These are phyloP conservation scores for Cyaniris semiargus DNA, from an alignment of 2,888 invertebrate genomes.

Conservation along the genomic window DNA sequence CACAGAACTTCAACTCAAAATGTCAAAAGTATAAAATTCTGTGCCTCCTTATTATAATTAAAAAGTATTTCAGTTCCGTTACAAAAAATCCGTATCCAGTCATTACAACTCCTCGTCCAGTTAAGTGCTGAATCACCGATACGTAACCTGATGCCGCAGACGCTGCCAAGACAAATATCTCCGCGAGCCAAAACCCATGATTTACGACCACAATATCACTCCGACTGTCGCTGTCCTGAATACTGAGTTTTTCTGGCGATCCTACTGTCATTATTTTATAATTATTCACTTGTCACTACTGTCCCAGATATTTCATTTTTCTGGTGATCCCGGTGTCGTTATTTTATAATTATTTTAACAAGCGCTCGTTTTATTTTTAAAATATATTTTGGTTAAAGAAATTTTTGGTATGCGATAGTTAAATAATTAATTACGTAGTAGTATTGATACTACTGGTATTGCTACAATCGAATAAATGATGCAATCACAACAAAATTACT, in stretches of 20 bases:
- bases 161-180: slow-evolving; percentile 33
- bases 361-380: background rate
- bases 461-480: too few species aligned
- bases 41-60: too few species aligned
- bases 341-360: background rate
- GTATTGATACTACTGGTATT: too few species aligned
- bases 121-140: slow-evolving; percentile 35
- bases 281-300: background rate
- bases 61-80: background rate
- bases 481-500: too few species aligned
- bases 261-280: background rate
- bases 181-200: slow-evolving; percentile 30
- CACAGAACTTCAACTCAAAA: too few species aligned
- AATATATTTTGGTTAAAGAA: background rate
- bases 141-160: slow-evolving; percentile 33
- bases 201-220: slow-evolving; percentile 1
- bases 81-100: slow-evolving; percentile 27
- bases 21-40: too few species aligned
- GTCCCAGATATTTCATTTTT: slow-evolving; percentile 9
- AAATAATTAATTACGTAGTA: too few species aligned
- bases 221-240: background rate
- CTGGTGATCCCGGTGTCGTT: background rate
- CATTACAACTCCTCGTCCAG: background rate
- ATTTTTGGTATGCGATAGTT: background rate
- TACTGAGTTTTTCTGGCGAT: background rate